Percentiles rank a stretch among this genome's conserved stretches.
These are phyloP conservation scores for Halcyon malimbica DNA, from an alignment of 2,113 vertebrate species.

Conservation along the genomic window DNA sequence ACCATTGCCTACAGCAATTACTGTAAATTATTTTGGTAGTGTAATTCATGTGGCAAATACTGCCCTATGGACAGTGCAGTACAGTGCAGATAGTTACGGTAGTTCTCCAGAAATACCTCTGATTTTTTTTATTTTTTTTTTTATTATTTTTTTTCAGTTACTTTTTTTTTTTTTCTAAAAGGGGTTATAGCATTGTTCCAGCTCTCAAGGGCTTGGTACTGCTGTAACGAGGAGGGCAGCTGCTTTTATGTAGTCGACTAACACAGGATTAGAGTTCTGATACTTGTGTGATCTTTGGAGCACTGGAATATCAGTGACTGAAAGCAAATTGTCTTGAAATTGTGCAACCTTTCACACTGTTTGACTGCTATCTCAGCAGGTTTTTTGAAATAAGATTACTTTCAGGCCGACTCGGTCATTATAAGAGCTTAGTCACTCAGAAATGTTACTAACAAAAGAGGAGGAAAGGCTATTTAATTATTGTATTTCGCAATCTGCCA, in stretches of 20 bases:
- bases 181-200: neutral
- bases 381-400: neutral
- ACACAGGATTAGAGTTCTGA: neutral
- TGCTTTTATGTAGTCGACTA: neutral
- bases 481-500: neutral
- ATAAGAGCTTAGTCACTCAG: neutral
- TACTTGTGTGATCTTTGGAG: neutral
- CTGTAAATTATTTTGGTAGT: neutral
- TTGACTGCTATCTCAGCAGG: neutral
- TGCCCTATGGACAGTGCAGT: neutral
- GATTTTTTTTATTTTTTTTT: neutral
- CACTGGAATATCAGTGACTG: neutral
- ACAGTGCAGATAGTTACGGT: neutral
- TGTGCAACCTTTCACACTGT: neutral
- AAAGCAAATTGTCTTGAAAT: neutral
- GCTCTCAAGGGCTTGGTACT: neutral
- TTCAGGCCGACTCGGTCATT: neutral
- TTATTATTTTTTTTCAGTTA: neutral
- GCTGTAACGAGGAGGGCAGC: neutral
- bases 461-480: neutral
- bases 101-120: neutral
- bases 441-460: neutral
- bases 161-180: neutral
- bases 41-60: neutral
- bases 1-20: neutral